Percentiles rank a stretch among this genome's conserved stretches.
phyloP scores from a whole-genome alignment of 2,113 vertebrate species.

The Clarias macrocephalus region DNA sequence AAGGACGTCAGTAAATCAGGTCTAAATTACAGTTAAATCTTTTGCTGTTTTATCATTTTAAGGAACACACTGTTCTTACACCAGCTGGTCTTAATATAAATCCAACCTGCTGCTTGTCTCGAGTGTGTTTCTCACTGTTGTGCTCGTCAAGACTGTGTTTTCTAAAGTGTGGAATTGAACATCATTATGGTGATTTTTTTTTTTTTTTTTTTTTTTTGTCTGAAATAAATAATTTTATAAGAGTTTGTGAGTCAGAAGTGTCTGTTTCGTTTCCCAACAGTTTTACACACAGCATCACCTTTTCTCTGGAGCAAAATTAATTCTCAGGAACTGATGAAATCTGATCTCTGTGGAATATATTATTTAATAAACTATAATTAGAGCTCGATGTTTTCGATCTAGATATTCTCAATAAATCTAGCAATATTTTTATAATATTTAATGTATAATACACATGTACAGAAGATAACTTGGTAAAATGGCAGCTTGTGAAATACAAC shows the following conservation, averaged over 20 bases:
- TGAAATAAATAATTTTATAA: conserved; percentile 20
- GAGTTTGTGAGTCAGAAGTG: neutral
- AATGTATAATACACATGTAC: neutral
- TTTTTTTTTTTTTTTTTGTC: neutral
- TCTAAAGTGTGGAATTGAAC: neutral
- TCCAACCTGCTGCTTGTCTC: neutral
- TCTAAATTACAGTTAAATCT: neutral
- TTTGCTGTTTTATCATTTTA: neutral
- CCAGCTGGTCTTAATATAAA: neutral
- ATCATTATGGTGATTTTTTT: neutral
- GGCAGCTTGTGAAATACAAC: neutral
- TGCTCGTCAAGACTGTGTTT: neutral
- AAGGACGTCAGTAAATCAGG: neutral
- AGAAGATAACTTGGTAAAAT: neutral
- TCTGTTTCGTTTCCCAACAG: neutral
- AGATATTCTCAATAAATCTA: too few species aligned
- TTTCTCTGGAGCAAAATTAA: neutral
- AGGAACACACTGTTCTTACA: neutral
- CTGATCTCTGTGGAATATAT: neutral
- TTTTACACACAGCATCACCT: neutral
- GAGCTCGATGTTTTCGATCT: neutral
- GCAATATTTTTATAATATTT: too few species aligned
- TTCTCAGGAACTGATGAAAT: neutral
- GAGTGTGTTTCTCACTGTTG: neutral
- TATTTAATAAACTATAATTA: neutral